Percentiles rank a stretch among this genome's conserved stretches.
These are phyloP conservation scores for Thrips palmi DNA, from an alignment of 1,140 invertebrate species.

Conservation along the genomic window DNA sequence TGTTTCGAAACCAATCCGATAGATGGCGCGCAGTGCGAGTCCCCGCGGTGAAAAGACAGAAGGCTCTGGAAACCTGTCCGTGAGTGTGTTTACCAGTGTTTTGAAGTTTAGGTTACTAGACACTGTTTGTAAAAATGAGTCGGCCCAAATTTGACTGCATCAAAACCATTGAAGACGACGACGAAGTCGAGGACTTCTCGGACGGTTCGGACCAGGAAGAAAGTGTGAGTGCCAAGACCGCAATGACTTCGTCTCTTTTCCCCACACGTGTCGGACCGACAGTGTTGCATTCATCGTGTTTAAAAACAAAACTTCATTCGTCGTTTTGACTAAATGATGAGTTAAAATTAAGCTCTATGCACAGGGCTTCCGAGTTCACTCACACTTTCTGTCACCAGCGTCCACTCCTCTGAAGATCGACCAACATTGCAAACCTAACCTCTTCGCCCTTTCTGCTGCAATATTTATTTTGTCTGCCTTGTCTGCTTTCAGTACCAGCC, in stretches of 20 bases:
- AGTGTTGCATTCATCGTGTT: not conserved
- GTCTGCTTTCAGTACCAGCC: slow-evolving; percentile 48
- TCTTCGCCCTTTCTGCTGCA: not conserved
- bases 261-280: not conserved
- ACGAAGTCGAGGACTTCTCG: slow-evolving; percentile 54
- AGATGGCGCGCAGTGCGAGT: too few relatives aligned
- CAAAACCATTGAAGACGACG: slow-evolving; percentile 58
- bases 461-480: slow-evolving; percentile 9
- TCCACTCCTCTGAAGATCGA: not conserved
- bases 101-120: too few relatives aligned
- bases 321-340: slow-evolving; percentile 7
- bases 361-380: not conserved
- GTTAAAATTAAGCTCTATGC: not conserved
- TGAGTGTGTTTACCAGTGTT: too few relatives aligned
- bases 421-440: not conserved
- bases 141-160: slow-evolving; percentile 29
- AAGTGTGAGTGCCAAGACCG: slow-evolving; percentile 56
- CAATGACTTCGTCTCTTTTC: slow-evolving; percentile 3
- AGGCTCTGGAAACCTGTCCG: too few relatives aligned
- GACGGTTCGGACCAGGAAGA: slow-evolving; percentile 67
- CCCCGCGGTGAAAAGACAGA: too few relatives aligned
- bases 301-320: not conserved
- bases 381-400: not conserved
- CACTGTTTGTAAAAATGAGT: too few relatives aligned
- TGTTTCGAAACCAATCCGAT: too few relatives aligned